Evolutionary conservation across 2,113 vertebrate genomes (phyloP), one percentile per base, ranked within the genome.

Genomic region (Geococcyx californianus): DNA sequence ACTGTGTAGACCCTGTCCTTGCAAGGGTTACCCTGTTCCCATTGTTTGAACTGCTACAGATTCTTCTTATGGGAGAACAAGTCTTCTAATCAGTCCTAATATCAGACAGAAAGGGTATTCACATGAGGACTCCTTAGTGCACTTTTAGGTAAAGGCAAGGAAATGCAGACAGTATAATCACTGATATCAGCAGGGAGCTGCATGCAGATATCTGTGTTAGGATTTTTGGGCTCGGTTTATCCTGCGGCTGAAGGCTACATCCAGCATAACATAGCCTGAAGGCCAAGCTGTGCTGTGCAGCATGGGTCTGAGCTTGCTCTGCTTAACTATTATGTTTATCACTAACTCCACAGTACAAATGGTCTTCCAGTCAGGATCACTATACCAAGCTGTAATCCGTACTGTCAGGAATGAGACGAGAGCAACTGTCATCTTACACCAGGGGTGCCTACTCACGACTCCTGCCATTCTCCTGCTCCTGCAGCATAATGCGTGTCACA

Each of bases 241-340:
- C 44, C 47, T 51, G 28, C 2, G 1, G 51, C 36, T 54, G 7
- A n/a, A 70, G 56, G 18, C 8, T 16, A 10, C 0, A 0, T 40
- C 34, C 42, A 67, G 60, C 21, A 55, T 29, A 29, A 0, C 3
- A 4, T 28, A 58, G 40, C 38, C 52, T 18, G 36, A 44, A 58
- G 16, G 51, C 55, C 25, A 31, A 0, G 60, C 56, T 85, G 73
- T 1, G 0, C 24, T 1, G 2, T 52, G 26, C 13, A 18, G 52
- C 15, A 2, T 13, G 28, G 29, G 3, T 23, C 38, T 62, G 66
- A 29, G 23, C 17, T 47, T 70, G 16, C 66, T 64, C 6, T 1
- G 0, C 2, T 29, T 34, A 7, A 9, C 52, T 82, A 10, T 26
- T 47, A 12, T 0, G 2, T 25, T 21, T 36, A 5, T 74, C 42